Base-by-base conservation (phyloP, 2,888 invertebrate species). In the Malacosoma neustria region DNA sequence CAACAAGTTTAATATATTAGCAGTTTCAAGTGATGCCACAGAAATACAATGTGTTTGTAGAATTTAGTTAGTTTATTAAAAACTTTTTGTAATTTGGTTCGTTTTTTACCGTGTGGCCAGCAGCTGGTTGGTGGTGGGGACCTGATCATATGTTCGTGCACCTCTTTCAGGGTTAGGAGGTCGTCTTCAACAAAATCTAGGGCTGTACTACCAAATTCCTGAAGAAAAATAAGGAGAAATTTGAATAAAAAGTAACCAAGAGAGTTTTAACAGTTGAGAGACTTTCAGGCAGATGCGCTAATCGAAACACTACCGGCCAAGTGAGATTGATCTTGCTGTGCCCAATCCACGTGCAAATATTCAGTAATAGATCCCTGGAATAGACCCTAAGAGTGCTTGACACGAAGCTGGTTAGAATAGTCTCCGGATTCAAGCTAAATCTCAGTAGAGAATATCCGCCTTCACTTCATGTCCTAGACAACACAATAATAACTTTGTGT, bases 111-210 rank as follows among this genome's bases (percentile, higher is more conserved):
- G 43, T 86, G 84, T 11, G 93, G 92, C 92, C 93, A 93, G 49
- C 76, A 77, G 45, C 89, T 90, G 12, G 90, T 92, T 0, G 94
- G 94, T 2, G 94, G 94, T 14, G 94, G 94, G 48, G 93, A 93
- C 42, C 94, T 85, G 35, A 94, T 93, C 88, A 94, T 90, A 63
- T 94, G 93, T 60, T 94, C 92, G 57, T 94, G 94, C 38, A 93
- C 91, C 71, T 93, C 93, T 45, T 92, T 92, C 42, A 93, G 72
- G 13, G 92, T 91, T 46, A 93, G 64, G 0, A 93, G 92, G 64
- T 93, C 93, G 34, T 91, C 88, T 60, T 92, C 92, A 11, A 75
- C 72, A 43, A 87, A 77, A 41, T 84, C 82, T 42, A 86, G 44
- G 2, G 86, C 76, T 36, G 84, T 69, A 44, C 84, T 85, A 31